These are phyloP conservation scores for Gobio gobio DNA, from an alignment of 2,113 vertebrate species.

Conservation along the genomic window DNA sequence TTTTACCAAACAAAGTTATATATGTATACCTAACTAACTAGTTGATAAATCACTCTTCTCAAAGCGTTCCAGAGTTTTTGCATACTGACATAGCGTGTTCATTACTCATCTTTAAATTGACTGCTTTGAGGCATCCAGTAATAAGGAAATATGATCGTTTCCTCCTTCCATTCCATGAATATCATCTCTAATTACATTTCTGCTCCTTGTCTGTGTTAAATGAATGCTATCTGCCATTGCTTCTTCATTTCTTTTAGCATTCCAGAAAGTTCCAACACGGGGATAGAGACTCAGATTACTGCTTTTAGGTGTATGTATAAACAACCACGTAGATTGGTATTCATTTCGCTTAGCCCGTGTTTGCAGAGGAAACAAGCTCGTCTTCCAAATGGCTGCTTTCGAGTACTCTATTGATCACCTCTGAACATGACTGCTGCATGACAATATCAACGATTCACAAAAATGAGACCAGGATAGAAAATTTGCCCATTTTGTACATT, in stretches of 20 bases:
- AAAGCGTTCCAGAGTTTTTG: slow-evolving; percentile 51
- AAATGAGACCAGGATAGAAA: slow-evolving; percentile 36
- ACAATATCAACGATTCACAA: slow-evolving; percentile 47
- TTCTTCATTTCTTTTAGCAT: slow-evolving; percentile 45
- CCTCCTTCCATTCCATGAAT: slow-evolving; percentile 55
- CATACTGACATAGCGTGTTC: slow-evolving; percentile 50
- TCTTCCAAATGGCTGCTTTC: slow-evolving; percentile 57
- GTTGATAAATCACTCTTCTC: slow-evolving; percentile 60
- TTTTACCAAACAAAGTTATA: slow-evolving; percentile 29
- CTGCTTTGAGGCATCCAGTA: slow-evolving; percentile 59
- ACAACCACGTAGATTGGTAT: slow-evolving; percentile 59
- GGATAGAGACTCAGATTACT: slow-evolving; percentile 54
- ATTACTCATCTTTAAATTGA: slow-evolving; percentile 66
- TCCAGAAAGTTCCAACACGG: slow-evolving; percentile 40
- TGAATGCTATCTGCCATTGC: slow-evolving; percentile 24
- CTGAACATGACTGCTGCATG: slow-evolving; percentile 48
- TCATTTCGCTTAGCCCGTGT: slow-evolving; percentile 38
- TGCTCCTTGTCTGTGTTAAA: slow-evolving; percentile 42
- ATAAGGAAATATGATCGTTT: slow-evolving; percentile 67
- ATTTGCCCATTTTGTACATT: slow-evolving; percentile 43
- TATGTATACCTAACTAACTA: slow-evolving; percentile 52
- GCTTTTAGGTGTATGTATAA: slow-evolving; percentile 64
- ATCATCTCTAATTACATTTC: slow-evolving; percentile 62
- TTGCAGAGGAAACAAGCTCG: slow-evolving; percentile 56
- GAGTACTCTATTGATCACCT: slow-evolving; percentile 61